These are phyloP conservation scores for Carcharodon carcharias DNA, from an alignment of 2,797 vertebrate genomes.

Conservation along the genomic window DNA sequence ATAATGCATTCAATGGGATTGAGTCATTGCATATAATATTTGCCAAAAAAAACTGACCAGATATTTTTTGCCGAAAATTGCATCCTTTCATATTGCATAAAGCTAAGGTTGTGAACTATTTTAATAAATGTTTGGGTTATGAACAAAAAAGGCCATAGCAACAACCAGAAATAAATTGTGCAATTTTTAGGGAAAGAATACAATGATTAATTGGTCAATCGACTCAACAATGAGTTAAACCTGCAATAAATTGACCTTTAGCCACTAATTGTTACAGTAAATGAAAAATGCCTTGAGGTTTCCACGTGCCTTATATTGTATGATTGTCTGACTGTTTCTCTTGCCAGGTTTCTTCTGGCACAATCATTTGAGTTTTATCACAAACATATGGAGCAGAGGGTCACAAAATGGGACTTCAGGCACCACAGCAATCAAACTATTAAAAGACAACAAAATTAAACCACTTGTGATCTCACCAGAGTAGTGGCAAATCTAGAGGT, in stretches of 20 bases:
- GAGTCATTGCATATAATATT: background rate
- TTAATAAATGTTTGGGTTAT: background rate
- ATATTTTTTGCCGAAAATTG: background rate
- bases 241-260: background rate
- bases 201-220: background rate
- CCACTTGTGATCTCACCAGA: background rate
- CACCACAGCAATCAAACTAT: background rate
- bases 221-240: constrained; percentile 6
- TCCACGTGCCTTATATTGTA: constrained; percentile 13
- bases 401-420: background rate
- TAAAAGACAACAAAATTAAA: background rate
- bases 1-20: background rate
- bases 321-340: background rate
- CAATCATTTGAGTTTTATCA: background rate
- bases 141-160: background rate
- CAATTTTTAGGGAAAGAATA: background rate
- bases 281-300: background rate
- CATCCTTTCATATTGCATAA: background rate
- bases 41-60: background rate
- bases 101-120: background rate
- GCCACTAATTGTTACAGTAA: background rate
- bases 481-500: background rate
- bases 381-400: constrained; percentile 2
- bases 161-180: background rate
- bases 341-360: background rate